Evolutionary conservation across 1,140 invertebrate species (phyloP).

Genomic region (Conopomorpha cramerella): DNA sequence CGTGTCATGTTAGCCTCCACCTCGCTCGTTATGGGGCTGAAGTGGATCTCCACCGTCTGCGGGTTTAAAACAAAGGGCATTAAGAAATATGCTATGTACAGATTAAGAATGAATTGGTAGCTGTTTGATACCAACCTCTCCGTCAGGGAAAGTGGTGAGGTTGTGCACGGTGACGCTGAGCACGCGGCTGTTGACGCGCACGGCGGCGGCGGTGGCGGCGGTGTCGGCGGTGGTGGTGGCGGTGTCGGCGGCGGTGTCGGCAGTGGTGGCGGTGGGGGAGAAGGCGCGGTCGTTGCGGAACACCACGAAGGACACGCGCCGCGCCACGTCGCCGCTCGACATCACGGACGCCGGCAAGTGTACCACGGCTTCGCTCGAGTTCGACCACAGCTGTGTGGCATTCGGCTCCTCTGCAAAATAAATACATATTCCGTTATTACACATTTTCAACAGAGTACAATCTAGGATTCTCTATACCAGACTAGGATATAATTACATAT

Average conservation of each 20-base stretch:
- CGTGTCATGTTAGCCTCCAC: conserved; percentile 26
- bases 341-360: conserved; percentile 31
- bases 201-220: conserved; percentile 1
- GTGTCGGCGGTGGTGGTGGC: conserved; percentile 33
- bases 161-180: conserved; percentile 41
- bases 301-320: conserved; percentile 48
- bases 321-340: conserved; percentile 7
- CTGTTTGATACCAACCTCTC: conserved; percentile 28
- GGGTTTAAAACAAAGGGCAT: neutral
- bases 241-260: conserved; percentile 14
- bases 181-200: conserved; percentile 38
- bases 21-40: conserved; percentile 17
- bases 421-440: too few species aligned
- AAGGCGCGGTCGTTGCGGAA: conserved; percentile 52
- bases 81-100: neutral
- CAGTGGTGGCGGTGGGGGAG: conserved; percentile 5
- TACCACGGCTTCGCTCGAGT: conserved; percentile 34
- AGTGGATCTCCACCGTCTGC: conserved; percentile 45
- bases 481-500: too few species aligned
- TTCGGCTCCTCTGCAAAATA: conserved; percentile 22
- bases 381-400: conserved; percentile 11
- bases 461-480: too few species aligned
- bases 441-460: too few species aligned
- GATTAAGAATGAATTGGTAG: too few species aligned
- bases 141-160: conserved; percentile 22